Evolutionary conservation across 2,113 vertebrate genomes (phyloP).

Genomic region (Marcusenius ussheri): DNA sequence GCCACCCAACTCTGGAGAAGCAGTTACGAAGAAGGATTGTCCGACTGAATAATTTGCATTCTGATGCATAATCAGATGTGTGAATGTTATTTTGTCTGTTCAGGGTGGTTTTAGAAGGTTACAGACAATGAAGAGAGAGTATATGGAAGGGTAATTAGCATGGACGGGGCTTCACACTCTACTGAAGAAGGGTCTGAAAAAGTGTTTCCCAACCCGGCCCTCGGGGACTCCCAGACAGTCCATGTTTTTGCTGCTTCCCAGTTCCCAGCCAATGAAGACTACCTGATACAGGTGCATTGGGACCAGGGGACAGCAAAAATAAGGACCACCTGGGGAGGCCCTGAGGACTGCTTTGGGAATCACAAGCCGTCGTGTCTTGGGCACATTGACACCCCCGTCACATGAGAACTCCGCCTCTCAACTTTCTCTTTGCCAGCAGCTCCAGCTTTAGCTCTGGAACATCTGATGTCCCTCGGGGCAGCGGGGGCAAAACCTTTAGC

Average conservation of each 20-base stretch:
- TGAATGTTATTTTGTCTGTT: background rate
- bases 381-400: background rate
- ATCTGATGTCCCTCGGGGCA: background rate
- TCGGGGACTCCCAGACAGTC: background rate
- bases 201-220: background rate
- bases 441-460: background rate
- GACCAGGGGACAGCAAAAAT: background rate
- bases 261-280: background rate
- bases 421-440: background rate
- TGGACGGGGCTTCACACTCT: background rate
- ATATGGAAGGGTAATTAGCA: background rate
- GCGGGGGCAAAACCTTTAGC: background rate
- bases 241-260: background rate
- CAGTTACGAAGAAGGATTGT: background rate
- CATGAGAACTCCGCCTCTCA: background rate
- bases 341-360: background rate
- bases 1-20: background rate
- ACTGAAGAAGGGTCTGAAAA: background rate
- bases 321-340: background rate
- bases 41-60: background rate
- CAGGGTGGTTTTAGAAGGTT: background rate
- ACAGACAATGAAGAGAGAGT: background rate
- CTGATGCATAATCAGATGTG: background rate
- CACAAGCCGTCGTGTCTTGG: background rate
- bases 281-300: background rate